These are phyloP conservation scores for Hystrix brachyura DNA, from an alignment of 2,113 vertebrate genomes.

Conservation along the genomic window DNA sequence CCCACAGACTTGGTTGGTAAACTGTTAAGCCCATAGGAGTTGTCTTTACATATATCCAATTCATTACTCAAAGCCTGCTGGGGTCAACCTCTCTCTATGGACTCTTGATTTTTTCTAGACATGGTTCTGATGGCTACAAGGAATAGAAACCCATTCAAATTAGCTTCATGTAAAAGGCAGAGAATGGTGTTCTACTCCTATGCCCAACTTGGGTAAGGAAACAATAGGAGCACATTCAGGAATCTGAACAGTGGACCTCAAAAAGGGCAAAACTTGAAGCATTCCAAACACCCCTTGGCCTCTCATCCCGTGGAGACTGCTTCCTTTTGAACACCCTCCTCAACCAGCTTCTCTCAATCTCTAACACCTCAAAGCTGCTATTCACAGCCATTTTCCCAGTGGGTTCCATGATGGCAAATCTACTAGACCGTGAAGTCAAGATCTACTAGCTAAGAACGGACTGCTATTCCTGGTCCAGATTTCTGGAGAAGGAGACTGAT, in stretches of 20 bases:
- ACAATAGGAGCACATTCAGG: neutral
- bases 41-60: neutral
- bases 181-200: neutral
- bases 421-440: neutral
- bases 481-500: neutral
- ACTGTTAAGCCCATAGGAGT: neutral
- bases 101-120: neutral
- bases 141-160: neutral
- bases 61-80: neutral
- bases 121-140: slow-evolving; percentile 6
- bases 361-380: neutral
- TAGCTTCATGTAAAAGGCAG: neutral
- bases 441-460: neutral
- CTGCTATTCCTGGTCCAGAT: neutral
- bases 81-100: neutral
- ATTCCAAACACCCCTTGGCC: neutral
- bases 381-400: neutral
- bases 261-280: neutral
- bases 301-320: neutral
- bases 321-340: neutral
- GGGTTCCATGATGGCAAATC: neutral
- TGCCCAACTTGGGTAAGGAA: neutral
- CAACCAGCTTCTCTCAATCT: neutral
- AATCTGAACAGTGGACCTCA: neutral
- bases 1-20: neutral